Evolutionary conservation across 1,140 invertebrate genomes (phyloP).

Genomic region (Campodea augens): DNA sequence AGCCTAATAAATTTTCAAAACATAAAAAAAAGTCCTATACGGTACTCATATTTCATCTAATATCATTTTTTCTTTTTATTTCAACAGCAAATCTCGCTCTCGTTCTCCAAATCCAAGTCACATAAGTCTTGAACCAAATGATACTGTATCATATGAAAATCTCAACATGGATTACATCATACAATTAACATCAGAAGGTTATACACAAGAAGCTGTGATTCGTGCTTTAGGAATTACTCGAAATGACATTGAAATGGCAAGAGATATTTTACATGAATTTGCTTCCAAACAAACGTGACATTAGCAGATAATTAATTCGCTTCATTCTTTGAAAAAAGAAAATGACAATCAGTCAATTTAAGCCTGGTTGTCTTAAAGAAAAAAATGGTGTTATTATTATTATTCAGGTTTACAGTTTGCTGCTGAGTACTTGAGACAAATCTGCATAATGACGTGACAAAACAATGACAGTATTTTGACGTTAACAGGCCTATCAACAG

Average conservation of each 20-base stretch:
- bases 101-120: not conserved
- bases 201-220: conserved; percentile 71
- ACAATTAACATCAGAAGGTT: conserved; percentile 66
- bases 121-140: conserved; percentile 5
- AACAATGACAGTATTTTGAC: too few species aligned
- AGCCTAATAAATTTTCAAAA: not conserved
- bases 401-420: too few species aligned
- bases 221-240: conserved; percentile 73
- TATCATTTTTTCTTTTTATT: not conserved
- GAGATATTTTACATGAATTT: conserved; percentile 86
- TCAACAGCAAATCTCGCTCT: not conserved
- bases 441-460: too few species aligned
- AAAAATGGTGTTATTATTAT: too few species aligned
- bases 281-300: conserved; percentile 33
- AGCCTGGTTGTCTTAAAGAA: too few species aligned
- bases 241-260: conserved; percentile 85
- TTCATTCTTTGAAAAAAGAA: too few species aligned
- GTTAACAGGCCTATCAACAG: too few species aligned
- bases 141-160: conserved; percentile 50
- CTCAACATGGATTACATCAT: conserved; percentile 80
- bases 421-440: too few species aligned
- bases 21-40: not conserved
- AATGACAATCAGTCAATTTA: too few species aligned
- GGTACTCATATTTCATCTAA: not conserved
- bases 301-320: too few species aligned